A percentile compares a stretch with the other conserved stretches of the same genome.
These are phyloP conservation scores for Sebastes diploproa DNA, from an alignment of 2,797 vertebrate species.

Conservation along the genomic window DNA sequence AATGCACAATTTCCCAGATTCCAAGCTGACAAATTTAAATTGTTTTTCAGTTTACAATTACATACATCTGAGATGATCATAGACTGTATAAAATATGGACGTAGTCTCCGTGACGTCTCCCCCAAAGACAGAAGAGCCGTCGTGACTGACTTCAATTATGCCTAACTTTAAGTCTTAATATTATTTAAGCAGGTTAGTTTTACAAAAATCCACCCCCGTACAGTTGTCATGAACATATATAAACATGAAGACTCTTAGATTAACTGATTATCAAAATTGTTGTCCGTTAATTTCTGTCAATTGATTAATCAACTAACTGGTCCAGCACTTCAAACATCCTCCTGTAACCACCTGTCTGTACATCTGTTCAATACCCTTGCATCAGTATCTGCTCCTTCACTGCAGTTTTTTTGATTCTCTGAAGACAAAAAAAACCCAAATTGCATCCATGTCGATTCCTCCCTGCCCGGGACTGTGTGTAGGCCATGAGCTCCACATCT, in stretches of 20 bases:
- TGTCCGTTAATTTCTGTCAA: neutral
- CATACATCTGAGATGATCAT: too few species aligned
- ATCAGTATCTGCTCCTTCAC: neutral
- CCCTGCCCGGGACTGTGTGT: constrained; percentile 36
- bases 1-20: neutral
- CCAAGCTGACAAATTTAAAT: too few species aligned
- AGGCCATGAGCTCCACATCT: constrained; percentile 80
- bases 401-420: neutral
- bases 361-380: neutral
- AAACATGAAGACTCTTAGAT: neutral
- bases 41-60: too few species aligned
- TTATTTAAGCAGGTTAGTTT: too few species aligned
- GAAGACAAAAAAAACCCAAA: neutral
- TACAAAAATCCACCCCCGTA: too few species aligned
- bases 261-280: neutral
- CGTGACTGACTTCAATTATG: too few species aligned
- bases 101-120: too few species aligned
- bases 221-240: too few species aligned
- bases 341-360: neutral
- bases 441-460: constrained; percentile 23
- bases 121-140: too few species aligned
- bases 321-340: neutral
- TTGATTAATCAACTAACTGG: neutral
- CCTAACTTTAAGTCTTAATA: too few species aligned
- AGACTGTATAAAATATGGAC: too few species aligned